phyloP scores from a whole-genome alignment of 1,140 invertebrate species.

The Platyura marginata region DNA sequence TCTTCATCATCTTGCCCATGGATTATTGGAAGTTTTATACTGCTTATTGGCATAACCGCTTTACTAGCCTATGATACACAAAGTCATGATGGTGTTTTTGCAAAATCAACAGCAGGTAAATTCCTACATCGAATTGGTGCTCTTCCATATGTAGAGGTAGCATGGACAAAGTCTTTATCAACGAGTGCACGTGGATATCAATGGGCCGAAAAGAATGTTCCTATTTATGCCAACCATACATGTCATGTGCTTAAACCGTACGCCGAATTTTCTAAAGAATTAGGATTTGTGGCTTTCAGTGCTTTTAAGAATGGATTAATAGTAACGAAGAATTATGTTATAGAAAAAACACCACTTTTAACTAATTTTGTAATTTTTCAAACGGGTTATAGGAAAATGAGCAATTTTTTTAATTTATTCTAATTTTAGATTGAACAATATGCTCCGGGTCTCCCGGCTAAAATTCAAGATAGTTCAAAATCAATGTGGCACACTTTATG shows the following conservation, averaged over 20 bases:
- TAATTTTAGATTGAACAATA: conserved; percentile 42
- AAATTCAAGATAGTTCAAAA: conserved; percentile 28
- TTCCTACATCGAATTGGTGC: conserved; percentile 38
- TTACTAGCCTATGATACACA: conserved; percentile 21
- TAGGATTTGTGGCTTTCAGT: conserved; percentile 32
- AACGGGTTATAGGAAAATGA: too few species aligned
- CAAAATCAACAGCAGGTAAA: conserved; percentile 26
- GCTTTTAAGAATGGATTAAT: conserved; percentile 27
- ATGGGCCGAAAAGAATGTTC: conserved; percentile 43
- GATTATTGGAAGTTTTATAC: conserved; percentile 30
- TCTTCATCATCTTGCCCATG: conserved; percentile 28
- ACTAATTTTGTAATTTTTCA: conserved; percentile 30
- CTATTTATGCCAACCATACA: conserved; percentile 37
- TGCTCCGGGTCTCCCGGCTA: conserved; percentile 42
- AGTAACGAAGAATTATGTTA: conserved; percentile 30
- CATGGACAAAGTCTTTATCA: conserved; percentile 32
- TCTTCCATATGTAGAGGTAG: conserved; percentile 35
- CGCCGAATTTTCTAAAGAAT: conserved; percentile 33
- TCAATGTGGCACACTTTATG: conserved; percentile 20
- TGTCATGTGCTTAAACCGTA: conserved; percentile 36
- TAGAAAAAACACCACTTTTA: conserved; percentile 42
- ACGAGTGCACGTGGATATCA: conserved; percentile 35
- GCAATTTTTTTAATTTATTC: too few species aligned
- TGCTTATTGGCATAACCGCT: conserved; percentile 28
- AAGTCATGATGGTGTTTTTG: conserved; percentile 17